These are phyloP conservation scores for Oncorhynchus tshawytscha DNA, from an alignment of 2,113 vertebrate genomes.

Conservation along the genomic window DNA sequence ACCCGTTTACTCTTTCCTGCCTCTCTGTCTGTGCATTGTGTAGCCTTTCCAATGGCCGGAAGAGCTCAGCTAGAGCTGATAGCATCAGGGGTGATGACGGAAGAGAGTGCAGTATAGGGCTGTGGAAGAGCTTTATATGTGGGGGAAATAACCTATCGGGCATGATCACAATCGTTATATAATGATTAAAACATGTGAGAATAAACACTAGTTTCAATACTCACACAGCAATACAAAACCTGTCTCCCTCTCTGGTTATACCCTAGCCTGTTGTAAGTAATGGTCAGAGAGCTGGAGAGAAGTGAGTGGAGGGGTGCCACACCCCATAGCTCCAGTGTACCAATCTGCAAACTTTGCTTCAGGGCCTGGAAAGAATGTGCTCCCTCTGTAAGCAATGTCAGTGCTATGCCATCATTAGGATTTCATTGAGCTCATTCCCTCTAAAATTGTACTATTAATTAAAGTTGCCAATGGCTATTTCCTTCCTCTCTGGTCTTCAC, in stretches of 20 bases:
- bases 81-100: conserved; percentile 30
- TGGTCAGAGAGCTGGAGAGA: conserved; percentile 28
- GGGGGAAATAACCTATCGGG: conserved; percentile 4
- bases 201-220: too few relatives aligned
- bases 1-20: conserved; percentile 41
- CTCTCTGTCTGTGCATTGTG: conserved; percentile 53
- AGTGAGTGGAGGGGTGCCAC: conserved; percentile 55
- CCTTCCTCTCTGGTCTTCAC: conserved; percentile 15
- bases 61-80: conserved; percentile 33
- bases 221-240: too few relatives aligned
- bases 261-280: conserved; percentile 10
- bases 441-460: conserved; percentile 68
- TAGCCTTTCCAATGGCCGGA: conserved; percentile 53
- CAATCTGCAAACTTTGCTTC: conserved; percentile 48
- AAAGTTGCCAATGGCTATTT: conserved; percentile 41
- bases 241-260: too few relatives aligned
- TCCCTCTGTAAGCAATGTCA: conserved; percentile 15
- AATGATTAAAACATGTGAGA: too few relatives aligned
- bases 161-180: too few relatives aligned
- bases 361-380: conserved; percentile 64
- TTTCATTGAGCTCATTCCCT: conserved; percentile 38
- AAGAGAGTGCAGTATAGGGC: conserved; percentile 6
- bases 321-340: conserved; percentile 32
- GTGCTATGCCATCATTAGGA: conserved; percentile 53
- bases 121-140: conserved; percentile 13